A percentile compares a stretch with the other conserved stretches of the same genome.
These are phyloP conservation scores for Trididemnum miniatum DNA, from an alignment of 23 tunicate genomes.

Conservation along the genomic window DNA sequence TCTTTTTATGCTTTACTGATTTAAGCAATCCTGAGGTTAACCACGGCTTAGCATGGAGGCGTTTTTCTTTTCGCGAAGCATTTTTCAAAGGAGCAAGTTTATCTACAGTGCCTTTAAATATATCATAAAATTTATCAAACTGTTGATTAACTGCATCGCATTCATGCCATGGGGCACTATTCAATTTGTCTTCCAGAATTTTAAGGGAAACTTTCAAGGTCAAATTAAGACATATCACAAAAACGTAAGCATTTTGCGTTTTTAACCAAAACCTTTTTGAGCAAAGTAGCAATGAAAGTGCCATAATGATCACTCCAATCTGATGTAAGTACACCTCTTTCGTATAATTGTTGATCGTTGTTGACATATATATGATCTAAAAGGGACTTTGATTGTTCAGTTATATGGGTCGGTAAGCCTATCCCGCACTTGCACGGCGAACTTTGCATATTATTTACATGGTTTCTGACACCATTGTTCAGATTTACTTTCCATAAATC, in stretches of 20 bases:
- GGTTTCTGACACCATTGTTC: neutral
- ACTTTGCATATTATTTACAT: neutral
- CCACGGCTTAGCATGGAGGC: neutral
- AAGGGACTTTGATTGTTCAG: neutral
- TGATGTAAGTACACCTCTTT: neutral
- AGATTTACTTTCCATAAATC: neutral
- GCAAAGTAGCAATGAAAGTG: neutral
- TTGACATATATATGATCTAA: neutral
- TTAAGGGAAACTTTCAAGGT: neutral
- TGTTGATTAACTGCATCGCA: neutral
- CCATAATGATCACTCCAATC: neutral
- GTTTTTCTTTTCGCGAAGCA: neutral
- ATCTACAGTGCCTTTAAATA: neutral
- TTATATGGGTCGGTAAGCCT: neutral
- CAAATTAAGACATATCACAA: neutral
- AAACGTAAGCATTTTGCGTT: neutral
- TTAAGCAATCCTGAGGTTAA: neutral
- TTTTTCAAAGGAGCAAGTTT: neutral
- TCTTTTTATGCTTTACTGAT: neutral
- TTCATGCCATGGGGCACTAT: neutral
- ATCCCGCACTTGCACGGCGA: neutral
- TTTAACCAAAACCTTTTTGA: neutral
- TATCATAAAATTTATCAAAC: neutral
- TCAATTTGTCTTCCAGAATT: neutral
- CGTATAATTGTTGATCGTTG: neutral